phyloP scores from a whole-genome alignment of 1,140 invertebrate species.

The Leptinotarsa texana region DNA sequence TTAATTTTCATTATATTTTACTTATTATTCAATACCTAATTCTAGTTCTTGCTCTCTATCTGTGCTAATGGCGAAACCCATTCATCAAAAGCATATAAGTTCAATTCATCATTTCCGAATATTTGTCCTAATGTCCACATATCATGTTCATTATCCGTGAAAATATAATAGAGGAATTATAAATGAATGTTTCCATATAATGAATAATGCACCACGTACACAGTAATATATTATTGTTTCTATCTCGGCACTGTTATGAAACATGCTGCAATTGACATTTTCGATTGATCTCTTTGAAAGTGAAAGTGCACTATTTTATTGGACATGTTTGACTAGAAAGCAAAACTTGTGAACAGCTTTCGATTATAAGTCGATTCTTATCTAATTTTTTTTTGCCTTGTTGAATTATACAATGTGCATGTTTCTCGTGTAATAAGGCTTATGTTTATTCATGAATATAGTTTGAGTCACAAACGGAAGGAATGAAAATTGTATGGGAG shows the following conservation, averaged over 20 bases:
- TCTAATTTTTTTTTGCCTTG: slow-evolving; percentile 1
- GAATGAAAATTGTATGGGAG: neutral
- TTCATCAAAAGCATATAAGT: too few relatives aligned
- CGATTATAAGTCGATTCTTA: slow-evolving; percentile 14
- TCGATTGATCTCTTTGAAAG: slow-evolving; percentile 35
- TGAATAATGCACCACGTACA: slow-evolving; percentile 3
- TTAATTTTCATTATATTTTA: too few relatives aligned
- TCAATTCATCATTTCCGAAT: too few relatives aligned
- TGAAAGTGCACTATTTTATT: slow-evolving; percentile 39
- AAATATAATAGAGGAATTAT: neutral
- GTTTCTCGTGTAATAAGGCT: slow-evolving; percentile 8
- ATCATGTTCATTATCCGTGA: neutral
- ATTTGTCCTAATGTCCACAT: neutral
- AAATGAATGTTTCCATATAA: neutral
- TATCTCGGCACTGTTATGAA: slow-evolving; percentile 25
- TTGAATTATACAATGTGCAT: slow-evolving; percentile 6
- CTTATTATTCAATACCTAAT: too few relatives aligned
- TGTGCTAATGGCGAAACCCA: too few relatives aligned
- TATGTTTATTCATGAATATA: slow-evolving; percentile 3
- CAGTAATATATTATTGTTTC: slow-evolving; percentile 11
- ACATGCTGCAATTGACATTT: slow-evolving; percentile 31
- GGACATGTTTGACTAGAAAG: slow-evolving; percentile 34
- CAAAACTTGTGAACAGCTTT: slow-evolving; percentile 12
- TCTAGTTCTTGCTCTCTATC: too few relatives aligned
- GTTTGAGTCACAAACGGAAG: slow-evolving; percentile 5